Conservation (phyloP, 2,113 vertebrate genomes). For the Cervus canadensis region DNA sequence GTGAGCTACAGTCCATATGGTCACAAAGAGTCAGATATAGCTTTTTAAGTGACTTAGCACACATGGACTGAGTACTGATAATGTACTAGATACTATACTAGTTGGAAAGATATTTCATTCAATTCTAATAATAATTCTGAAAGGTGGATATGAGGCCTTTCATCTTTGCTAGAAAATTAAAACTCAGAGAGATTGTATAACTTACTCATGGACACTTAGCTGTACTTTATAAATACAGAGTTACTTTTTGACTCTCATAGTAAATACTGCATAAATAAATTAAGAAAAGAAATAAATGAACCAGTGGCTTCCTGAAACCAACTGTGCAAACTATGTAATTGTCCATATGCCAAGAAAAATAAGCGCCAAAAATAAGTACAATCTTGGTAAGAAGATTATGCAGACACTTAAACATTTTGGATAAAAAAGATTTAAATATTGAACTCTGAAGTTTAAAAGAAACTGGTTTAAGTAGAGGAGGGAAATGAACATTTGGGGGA, state of each 20-base stretch:
- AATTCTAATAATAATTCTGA: not conserved
- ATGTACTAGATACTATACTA: not conserved
- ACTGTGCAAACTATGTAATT: not conserved
- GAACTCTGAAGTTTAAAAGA: not conserved
- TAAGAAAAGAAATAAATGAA: not conserved
- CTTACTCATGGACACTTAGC: not conserved
- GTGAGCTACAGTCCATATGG: not conserved
- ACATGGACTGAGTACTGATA: not conserved
- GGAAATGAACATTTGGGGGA: not conserved
- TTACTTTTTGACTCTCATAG: not conserved
- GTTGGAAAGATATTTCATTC: not conserved
- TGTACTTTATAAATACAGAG: not conserved
- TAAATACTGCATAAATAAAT: not conserved
- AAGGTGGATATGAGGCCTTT: not conserved
- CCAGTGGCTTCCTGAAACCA: not conserved
- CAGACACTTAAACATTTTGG: not conserved
- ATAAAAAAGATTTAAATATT: not conserved
- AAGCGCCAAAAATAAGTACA: not conserved
- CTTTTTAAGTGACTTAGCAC: not conserved
- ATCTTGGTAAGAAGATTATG: not conserved
- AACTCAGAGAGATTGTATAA: not conserved
- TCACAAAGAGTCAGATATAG: not conserved
- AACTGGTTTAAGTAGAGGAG: not conserved
- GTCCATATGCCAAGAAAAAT: not conserved
- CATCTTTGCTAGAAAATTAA: not conserved